Conservation (phyloP, 1,140 invertebrate species). For the Hyles euphorbiae region DNA sequence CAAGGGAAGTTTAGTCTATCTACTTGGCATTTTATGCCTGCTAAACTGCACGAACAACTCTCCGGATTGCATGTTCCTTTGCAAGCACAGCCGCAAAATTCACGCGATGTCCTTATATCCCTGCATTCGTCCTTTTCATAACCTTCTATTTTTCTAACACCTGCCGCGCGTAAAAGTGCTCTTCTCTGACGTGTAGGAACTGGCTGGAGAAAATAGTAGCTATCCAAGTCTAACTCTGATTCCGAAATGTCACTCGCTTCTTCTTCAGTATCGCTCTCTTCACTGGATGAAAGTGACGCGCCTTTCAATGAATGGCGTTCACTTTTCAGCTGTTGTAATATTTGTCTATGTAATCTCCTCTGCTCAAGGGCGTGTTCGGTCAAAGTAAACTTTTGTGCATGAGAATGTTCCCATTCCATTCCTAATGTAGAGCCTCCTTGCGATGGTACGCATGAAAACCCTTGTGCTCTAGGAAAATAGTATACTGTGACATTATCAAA, state of each 20-base stretch:
- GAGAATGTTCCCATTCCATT: slow-evolving; percentile 92
- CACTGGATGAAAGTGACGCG: slow-evolving; percentile 79
- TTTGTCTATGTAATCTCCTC: slow-evolving; percentile 87
- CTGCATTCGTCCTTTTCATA: slow-evolving; percentile 96
- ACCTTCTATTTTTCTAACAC: slow-evolving; percentile 95
- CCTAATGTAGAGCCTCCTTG: slow-evolving; percentile 97
- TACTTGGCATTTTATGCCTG: slow-evolving; percentile 97
- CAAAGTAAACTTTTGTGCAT: slow-evolving; percentile 83
- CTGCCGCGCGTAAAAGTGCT: slow-evolving; percentile 89
- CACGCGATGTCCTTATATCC: slow-evolving; percentile 92
- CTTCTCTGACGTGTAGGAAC: slow-evolving; percentile 94
- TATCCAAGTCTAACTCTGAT: slow-evolving; percentile 90
- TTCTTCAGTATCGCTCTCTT: slow-evolving; percentile 87
- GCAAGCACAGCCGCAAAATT: slow-evolving; percentile 97
- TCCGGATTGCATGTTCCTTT: slow-evolving; percentile 96
- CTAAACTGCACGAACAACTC: slow-evolving; percentile 94
- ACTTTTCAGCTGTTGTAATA: slow-evolving; percentile 85
- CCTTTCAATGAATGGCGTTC: slow-evolving; percentile 77
- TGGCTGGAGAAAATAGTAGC: slow-evolving; percentile 95
- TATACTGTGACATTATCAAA: slow-evolving; percentile 96
- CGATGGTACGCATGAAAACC: slow-evolving; percentile 98
- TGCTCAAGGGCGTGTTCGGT: slow-evolving; percentile 91
- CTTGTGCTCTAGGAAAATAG: slow-evolving; percentile 96
- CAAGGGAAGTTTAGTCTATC: slow-evolving; percentile 97
- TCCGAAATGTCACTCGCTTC: slow-evolving; percentile 90